Base-by-base conservation (phyloP, 2,888 invertebrate species). In the Leucophenga montana region DNA sequence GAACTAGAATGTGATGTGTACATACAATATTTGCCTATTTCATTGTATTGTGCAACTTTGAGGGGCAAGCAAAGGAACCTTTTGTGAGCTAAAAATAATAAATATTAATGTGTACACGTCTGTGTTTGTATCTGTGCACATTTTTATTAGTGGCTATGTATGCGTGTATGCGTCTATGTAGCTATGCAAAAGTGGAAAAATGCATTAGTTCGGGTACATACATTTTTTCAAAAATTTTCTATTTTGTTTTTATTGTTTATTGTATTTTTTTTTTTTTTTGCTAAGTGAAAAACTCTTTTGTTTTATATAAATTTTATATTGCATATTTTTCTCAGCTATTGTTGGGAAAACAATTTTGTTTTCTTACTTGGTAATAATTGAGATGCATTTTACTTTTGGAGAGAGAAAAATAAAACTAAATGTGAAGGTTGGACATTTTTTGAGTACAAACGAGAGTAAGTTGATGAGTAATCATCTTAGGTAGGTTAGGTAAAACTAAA, bases 181-280 rank as follows among this genome's bases (percentile, higher is more conserved):
- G 46, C 46, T 46, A 46, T 46, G 18, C 54, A 57, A 57, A 27
- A 59, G 59, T 27, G 59, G 31, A 59, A 59, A 59, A 59, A 33
- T 59, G 59, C 59, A 59, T 59, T 59, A 59, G 59, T 59, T 31
- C n/a, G 31, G 14, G 3, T 22, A 20, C 22, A 22, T 59, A 31
- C 31, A 31, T 33, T 33, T n/a, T n/a, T 11, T n/a, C 18, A 5
- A 16, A 14, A 31, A 16, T 14, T 57, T 20, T 57, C 2, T 1
- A 22, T 33, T 33, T n/a, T n/a, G n/a, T n/a, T n/a, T n/a, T n/a
- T n/a, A n/a, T n/a, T n/a, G n/a, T n/a, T n/a, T n/a, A n/a, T n/a
- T n/a, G n/a, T n/a, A n/a, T n/a, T 33, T 31, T 59, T 59, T 4
- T 59, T 1, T 59, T 22, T 56, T 22, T 20, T 50, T 50, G 16